A percentile compares a stretch with the other conserved stretches of the same genome.
Conservation (phyloP, 2,113 vertebrate species). For the Charina bottae region DNA sequence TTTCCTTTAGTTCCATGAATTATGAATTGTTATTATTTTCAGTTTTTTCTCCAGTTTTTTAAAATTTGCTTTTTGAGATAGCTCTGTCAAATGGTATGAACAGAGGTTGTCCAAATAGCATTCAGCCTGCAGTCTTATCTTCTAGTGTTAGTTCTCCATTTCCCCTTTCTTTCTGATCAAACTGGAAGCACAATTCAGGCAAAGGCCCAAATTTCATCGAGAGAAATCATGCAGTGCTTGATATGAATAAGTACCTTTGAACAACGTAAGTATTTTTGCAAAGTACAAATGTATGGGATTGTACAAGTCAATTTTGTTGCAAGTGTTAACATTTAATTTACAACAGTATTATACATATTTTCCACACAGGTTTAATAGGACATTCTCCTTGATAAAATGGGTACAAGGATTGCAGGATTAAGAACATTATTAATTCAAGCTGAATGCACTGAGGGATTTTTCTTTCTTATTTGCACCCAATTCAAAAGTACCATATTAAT, state of each 20-base stretch:
- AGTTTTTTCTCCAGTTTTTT: constrained; percentile 59
- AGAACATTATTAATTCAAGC: no score
- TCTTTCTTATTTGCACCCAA: not conserved
- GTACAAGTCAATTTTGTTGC: not conserved
- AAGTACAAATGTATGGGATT: not conserved
- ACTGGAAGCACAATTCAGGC: not conserved
- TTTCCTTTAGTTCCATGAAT: constrained; percentile 41
- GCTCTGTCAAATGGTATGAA: constrained; percentile 52
- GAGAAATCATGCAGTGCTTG: not conserved
- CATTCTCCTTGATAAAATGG: not conserved
- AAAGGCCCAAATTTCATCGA: not conserved
- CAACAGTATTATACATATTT: not conserved
- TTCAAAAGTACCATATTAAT: not conserved
- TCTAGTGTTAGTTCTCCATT: not conserved
- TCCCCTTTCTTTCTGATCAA: not conserved
- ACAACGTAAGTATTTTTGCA: not conserved
- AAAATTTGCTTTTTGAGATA: constrained; percentile 51
- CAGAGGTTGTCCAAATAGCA: constrained; percentile 47
- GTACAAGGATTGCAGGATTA: not conserved
- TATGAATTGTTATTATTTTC: constrained; percentile 50
- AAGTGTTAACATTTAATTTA: not conserved
- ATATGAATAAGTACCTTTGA: not conserved
- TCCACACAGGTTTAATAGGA: not conserved
- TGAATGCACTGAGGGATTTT: not conserved
- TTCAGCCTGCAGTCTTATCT: constrained; percentile 21